Base-by-base conservation (phyloP, 2,888 invertebrate genomes). In the Andrena bucephala region DNA sequence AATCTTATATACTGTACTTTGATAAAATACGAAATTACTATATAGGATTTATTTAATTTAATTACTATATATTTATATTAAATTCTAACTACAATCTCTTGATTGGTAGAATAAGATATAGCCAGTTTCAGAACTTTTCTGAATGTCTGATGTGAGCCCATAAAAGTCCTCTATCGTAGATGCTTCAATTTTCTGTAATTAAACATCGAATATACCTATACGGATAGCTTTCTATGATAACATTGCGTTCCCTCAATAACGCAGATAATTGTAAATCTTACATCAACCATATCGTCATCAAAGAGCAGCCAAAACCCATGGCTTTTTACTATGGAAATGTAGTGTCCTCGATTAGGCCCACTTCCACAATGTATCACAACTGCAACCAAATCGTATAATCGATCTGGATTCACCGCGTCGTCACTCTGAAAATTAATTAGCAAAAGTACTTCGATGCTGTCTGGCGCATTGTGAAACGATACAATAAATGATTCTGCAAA, bases 261-360 rank as follows among this genome's bases (percentile, higher is more conserved):
- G 4, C 54, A 31, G 62, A 20, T 24, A 66, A 31, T 24, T 36
- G 2, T 10, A 7, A 59, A 2, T 29, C 97, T 97, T 95, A 99
- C 99, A 95, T 99, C 99, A 86, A 99, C 99, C 97, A 99, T 99
- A 94, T 99, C 99, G 95, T 99, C 99, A 94, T 99, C 99, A 95
- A 99, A 99, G 5, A 99, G 96, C 88, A 99, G 95, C 99, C 99
- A 99, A 94, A 99, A 98, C 75, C 99, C 99, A 95, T 99, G 99
- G 94, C 99, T 99, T 95, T 99, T 99, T 77, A 99, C 99, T 94
- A 99, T 99, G 94, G 99, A 99, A 94, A 99, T 99, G 95, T 99
- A 99, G 94, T 99, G 99, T 36, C 99, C 99, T 81, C 99, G 96
- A 95, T 99, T 99, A 89, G 99, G 99, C 69, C 99, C 99, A 86